These are phyloP conservation scores for Triops longicaudatus DNA, from an alignment of 1,140 invertebrate species.

Conservation along the genomic window DNA sequence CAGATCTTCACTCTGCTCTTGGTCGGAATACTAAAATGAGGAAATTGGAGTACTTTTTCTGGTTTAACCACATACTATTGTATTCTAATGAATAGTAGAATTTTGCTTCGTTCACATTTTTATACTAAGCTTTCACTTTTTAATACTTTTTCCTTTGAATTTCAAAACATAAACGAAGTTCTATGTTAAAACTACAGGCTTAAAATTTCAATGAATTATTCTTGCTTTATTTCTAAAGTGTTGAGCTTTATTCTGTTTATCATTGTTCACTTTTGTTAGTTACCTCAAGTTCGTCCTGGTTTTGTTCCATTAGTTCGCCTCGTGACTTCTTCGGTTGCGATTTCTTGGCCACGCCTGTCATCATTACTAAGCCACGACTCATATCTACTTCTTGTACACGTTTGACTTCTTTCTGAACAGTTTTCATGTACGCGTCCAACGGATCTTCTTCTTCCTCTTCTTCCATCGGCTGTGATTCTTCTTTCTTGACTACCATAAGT, in stretches of 20 bases:
- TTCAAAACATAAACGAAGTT: too few relatives aligned
- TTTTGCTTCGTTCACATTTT: too few relatives aligned
- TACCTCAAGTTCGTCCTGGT: slow-evolving; percentile 87
- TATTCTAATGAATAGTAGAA: too few relatives aligned
- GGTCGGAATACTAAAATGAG: slow-evolving; percentile 71
- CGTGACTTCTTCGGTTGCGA: slow-evolving; percentile 64
- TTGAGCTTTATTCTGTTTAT: too few relatives aligned
- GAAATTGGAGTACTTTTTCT: slow-evolving; percentile 18
- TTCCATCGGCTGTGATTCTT: slow-evolving; percentile 38
- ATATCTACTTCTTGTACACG: slow-evolving; percentile 47
- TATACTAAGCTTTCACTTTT: too few relatives aligned
- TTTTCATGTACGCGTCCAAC: slow-evolving; percentile 93
- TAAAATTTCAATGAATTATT: too few relatives aligned
- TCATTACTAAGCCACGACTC: slow-evolving; percentile 56
- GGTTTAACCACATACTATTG: slow-evolving; percentile 19
- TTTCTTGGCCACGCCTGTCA: slow-evolving; percentile 85
- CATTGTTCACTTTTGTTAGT: background rate
- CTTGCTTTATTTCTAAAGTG: too few relatives aligned
- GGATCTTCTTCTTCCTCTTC: slow-evolving; percentile 60
- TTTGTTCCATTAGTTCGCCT: slow-evolving; percentile 93
- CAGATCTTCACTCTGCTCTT: slow-evolving; percentile 91
- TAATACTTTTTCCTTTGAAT: background rate
- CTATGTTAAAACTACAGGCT: too few relatives aligned
- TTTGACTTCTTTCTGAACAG: slow-evolving; percentile 81
- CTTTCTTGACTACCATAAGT: slow-evolving; percentile 40